Evolutionary conservation across 2,113 vertebrate species (phyloP).

Genomic region (Ellobius talpinus): DNA sequence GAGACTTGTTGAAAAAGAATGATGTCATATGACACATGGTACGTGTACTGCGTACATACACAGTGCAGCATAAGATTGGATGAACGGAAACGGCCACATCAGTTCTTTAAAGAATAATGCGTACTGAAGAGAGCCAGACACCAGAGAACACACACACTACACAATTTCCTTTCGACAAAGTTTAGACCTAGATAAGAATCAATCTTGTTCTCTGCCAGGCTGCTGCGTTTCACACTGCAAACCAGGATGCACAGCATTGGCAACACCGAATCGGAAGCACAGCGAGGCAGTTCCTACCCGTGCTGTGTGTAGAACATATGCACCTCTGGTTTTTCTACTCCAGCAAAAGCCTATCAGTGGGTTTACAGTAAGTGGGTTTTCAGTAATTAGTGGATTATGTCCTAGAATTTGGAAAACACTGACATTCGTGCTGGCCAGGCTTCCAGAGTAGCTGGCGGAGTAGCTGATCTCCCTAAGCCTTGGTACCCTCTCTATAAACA

Average conservation of each 20-base stretch:
- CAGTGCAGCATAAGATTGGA: neutral
- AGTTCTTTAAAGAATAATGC: neutral
- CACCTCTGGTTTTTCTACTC: neutral
- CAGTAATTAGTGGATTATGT: neutral
- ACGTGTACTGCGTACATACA: neutral
- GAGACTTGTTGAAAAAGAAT: neutral
- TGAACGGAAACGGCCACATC: neutral
- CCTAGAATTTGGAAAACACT: neutral
- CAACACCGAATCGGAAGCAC: neutral
- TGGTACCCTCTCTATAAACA: neutral
- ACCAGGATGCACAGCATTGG: accelerated
- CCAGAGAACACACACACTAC: neutral
- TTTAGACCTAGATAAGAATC: neutral
- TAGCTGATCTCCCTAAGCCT: neutral
- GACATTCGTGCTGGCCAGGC: neutral
- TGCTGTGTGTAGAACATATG: no score
- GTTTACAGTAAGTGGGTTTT: neutral
- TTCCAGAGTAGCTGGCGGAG: neutral
- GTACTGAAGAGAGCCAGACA: neutral
- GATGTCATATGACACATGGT: neutral
- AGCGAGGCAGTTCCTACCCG: neutral
- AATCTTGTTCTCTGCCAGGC: neutral
- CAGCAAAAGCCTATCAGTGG: neutral
- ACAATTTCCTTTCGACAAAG: neutral
- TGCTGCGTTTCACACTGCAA: neutral